Percentiles rank a stretch among this genome's conserved stretches.
phyloP scores from a whole-genome alignment of 2,888 invertebrate genomes.

The Laspeyria flexula region DNA sequence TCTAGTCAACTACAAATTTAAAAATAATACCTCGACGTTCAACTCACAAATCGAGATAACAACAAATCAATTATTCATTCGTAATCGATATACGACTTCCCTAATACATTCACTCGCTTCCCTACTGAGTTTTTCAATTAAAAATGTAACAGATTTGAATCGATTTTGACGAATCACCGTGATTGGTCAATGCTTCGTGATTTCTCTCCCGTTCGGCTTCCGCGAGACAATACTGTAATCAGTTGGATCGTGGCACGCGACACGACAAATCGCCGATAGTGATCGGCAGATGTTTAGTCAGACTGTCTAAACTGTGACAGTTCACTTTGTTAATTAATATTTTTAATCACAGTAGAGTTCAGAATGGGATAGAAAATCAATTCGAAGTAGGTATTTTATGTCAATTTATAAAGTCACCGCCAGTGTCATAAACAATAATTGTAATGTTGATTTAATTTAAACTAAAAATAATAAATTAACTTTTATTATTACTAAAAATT shows the following conservation, averaged over 20 bases:
- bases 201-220: conserved; percentile 49
- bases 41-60: conserved; percentile 38
- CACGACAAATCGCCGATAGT: conserved; percentile 68
- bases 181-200: conserved; percentile 45
- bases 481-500: too few relatives aligned
- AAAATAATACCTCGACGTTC: not conserved
- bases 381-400: too few relatives aligned
- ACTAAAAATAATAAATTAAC: too few relatives aligned
- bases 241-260: conserved; percentile 64
- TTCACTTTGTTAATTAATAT: conserved; percentile 28
- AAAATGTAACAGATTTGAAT: conserved; percentile 70
- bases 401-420: too few relatives aligned
- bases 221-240: conserved; percentile 69
- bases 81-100: conserved; percentile 62
- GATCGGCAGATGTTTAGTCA: conserved; percentile 68
- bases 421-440: too few relatives aligned
- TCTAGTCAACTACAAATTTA: not conserved
- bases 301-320: conserved; percentile 27
- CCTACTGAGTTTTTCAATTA: conserved; percentile 63
- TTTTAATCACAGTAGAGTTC: not conserved
- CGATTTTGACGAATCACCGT: conserved; percentile 75
- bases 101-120: conserved; percentile 46
- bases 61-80: conserved; percentile 63
- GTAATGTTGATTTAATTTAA: too few relatives aligned
- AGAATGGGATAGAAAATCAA: too few relatives aligned